These are phyloP conservation scores for Yponomeuta sedellus DNA, from an alignment of 2,888 invertebrate species.

Conservation along the genomic window DNA sequence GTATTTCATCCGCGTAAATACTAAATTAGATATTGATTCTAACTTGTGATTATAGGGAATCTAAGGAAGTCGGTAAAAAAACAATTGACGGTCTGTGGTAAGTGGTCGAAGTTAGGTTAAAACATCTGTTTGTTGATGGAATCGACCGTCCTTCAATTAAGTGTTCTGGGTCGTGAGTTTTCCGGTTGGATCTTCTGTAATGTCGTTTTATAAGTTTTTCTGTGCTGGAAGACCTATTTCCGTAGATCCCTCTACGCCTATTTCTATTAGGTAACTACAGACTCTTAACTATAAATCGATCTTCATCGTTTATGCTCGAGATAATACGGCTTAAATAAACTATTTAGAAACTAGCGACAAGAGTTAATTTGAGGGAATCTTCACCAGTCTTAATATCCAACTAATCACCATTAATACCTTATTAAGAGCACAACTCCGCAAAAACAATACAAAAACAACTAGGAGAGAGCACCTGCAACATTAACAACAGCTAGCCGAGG, in stretches of 20 bases:
- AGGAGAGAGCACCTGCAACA: conserved; percentile 18
- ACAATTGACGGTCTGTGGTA: neutral
- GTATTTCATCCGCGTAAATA: conserved; percentile 43
- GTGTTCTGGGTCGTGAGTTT: too few species aligned
- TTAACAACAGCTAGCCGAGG: conserved; percentile 30
- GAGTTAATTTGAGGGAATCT: neutral
- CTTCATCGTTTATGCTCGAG: too few species aligned
- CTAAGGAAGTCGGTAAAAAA: conserved; percentile 8
- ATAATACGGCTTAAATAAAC: too few species aligned
- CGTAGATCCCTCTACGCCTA: too few species aligned
- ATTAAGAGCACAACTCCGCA: conserved; percentile 10
- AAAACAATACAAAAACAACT: conserved; percentile 3
- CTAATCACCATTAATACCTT: conserved; percentile 9
- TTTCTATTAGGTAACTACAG: too few species aligned
- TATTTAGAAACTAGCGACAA: too few species aligned
- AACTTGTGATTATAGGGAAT: conserved; percentile 27
- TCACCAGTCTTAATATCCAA: neutral
- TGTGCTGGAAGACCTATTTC: too few species aligned
- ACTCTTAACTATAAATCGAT: too few species aligned
- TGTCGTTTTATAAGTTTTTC: too few species aligned
- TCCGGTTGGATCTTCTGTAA: too few species aligned
- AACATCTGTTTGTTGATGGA: conserved; percentile 4
- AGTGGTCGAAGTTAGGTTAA: neutral
- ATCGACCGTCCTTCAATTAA: neutral
- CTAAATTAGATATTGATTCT: conserved; percentile 44